Conservation (phyloP, 2,888 invertebrate species). For the Alcis repandata region DNA sequence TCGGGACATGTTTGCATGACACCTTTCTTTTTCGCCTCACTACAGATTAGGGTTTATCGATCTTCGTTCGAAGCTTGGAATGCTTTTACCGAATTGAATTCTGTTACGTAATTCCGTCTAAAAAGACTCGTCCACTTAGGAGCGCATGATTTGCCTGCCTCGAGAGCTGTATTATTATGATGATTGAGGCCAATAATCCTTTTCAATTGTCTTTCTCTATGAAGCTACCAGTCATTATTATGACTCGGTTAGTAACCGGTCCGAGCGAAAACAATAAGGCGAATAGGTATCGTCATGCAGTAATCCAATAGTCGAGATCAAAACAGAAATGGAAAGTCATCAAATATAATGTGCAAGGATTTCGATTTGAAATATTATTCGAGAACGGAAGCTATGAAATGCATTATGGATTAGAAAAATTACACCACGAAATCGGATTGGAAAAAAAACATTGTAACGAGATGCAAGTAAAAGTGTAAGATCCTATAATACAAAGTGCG, state of each 20-base stretch:
- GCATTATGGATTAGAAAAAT: not conserved
- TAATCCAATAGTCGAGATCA: slow-evolving; percentile 26
- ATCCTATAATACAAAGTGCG: not conserved
- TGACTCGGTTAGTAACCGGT: slow-evolving; percentile 34
- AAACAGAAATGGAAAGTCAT: slow-evolving; percentile 37
- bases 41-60: slow-evolving; percentile 14
- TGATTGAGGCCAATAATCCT: slow-evolving; percentile 26
- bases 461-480: not conserved
- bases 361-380: slow-evolving; percentile 15
- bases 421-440: not conserved
- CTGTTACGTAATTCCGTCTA: slow-evolving; percentile 4
- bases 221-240: slow-evolving; percentile 27
- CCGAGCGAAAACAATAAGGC: slow-evolving; percentile 34
- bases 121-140: slow-evolving; percentile 9
- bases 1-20: slow-evolving; percentile 41
- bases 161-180: slow-evolving; percentile 18
- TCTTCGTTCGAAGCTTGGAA: not conserved
- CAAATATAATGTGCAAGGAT: slow-evolving; percentile 26
- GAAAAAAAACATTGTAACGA: not conserved
- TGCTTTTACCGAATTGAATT: slow-evolving; percentile 8
- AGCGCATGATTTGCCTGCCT: slow-evolving; percentile 8
- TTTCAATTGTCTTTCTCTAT: slow-evolving; percentile 33
- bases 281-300: slow-evolving; percentile 28
- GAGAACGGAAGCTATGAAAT: slow-evolving; percentile 4
- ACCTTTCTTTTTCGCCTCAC: slow-evolving; percentile 33